A percentile compares a stretch with the other conserved stretches of the same genome.
These are phyloP conservation scores for Eucidaris tribuloides DNA, from an alignment of 35 echinoderm and acorn worm genomes.

Conservation along the genomic window DNA sequence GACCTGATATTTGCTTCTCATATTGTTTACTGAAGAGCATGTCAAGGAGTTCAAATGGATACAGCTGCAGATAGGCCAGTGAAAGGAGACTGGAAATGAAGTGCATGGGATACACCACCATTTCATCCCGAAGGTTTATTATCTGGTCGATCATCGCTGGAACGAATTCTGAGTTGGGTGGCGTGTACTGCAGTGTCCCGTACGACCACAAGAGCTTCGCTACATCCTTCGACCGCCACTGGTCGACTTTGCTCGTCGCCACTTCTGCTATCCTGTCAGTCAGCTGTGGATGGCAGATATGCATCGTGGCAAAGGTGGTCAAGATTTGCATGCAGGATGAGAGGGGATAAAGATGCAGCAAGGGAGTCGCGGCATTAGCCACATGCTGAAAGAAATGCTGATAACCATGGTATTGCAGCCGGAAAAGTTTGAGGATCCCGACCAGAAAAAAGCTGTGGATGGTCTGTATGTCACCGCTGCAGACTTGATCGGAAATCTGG, in stretches of 20 bases:
- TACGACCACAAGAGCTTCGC: conserved; percentile 73
- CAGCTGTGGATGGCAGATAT: conserved; percentile 47
- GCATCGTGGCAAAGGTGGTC: conserved; percentile 67
- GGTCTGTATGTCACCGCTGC: conserved; percentile 9
- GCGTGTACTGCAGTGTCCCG: conserved; percentile 58
- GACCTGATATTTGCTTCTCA: too few relatives aligned
- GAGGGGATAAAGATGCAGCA: conserved; percentile 22
- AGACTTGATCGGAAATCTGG: conserved; percentile 29
- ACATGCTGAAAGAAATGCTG: conserved; percentile 60
- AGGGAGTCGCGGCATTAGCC: conserved; percentile 10
- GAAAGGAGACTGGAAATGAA: conserved; percentile 64
- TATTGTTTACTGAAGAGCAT: conserved; percentile 38
- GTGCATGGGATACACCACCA: conserved; percentile 42
- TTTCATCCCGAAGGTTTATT: conserved; percentile 19
- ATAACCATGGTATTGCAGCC: conserved; percentile 55
- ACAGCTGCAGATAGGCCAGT: conserved; percentile 62
- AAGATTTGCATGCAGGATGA: conserved; percentile 63
- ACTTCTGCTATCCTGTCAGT: conserved; percentile 28
- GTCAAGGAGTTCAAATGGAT: conserved; percentile 49
- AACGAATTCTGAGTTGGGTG: conserved; percentile 29
- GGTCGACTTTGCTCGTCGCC: not conserved
- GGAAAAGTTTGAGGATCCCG: conserved; percentile 69
- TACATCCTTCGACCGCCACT: conserved; percentile 73
- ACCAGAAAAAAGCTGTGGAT: conserved; percentile 55
- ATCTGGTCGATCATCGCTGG: conserved; percentile 11